Conservation (phyloP, 1,140 invertebrate species). For the Cephus cinctus region DNA sequence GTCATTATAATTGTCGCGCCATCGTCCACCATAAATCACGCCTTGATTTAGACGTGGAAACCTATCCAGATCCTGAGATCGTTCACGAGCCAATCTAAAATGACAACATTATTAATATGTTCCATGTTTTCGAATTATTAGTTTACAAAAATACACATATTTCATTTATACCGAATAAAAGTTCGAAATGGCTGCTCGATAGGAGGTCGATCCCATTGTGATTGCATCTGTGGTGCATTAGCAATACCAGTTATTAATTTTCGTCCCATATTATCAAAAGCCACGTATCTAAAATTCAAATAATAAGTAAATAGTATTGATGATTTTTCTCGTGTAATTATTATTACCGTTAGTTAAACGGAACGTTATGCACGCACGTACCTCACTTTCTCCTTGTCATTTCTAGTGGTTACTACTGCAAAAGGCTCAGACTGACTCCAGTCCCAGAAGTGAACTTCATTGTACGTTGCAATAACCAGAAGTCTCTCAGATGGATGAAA, state of each 20-base stretch:
- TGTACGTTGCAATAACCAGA: slow-evolving; percentile 81
- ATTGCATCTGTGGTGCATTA: slow-evolving; percentile 59
- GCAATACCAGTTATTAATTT: slow-evolving; percentile 85
- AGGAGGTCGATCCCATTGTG: slow-evolving; percentile 57
- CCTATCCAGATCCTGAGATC: slow-evolving; percentile 16
- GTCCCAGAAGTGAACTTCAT: slow-evolving; percentile 88
- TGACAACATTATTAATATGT: slow-evolving; percentile 9
- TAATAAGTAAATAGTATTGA: slow-evolving; percentile 1
- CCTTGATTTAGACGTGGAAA: slow-evolving; percentile 22
- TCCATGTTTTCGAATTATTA: not conserved
- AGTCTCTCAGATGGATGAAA: slow-evolving; percentile 84
- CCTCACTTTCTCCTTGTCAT: slow-evolving; percentile 76
- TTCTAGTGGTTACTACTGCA: slow-evolving; percentile 67
- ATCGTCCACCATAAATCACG: slow-evolving; percentile 18
- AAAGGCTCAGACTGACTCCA: slow-evolving; percentile 80
- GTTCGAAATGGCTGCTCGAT: slow-evolving; percentile 31
- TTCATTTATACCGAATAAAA: slow-evolving; percentile 24
- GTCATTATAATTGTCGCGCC: not conserved
- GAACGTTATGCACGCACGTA: slow-evolving; percentile 37
- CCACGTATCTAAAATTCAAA: slow-evolving; percentile 70
- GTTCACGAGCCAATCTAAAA: slow-evolving; percentile 18
- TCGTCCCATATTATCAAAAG: slow-evolving; percentile 79
- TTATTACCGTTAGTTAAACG: not conserved
- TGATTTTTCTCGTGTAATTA: too few relatives aligned
- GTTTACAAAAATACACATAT: slow-evolving; percentile 4